Evolutionary conservation across 23 tunicate genomes (phyloP), one percentile per base, ranked within the genome.

Genomic region (Diplosoma virens): DNA sequence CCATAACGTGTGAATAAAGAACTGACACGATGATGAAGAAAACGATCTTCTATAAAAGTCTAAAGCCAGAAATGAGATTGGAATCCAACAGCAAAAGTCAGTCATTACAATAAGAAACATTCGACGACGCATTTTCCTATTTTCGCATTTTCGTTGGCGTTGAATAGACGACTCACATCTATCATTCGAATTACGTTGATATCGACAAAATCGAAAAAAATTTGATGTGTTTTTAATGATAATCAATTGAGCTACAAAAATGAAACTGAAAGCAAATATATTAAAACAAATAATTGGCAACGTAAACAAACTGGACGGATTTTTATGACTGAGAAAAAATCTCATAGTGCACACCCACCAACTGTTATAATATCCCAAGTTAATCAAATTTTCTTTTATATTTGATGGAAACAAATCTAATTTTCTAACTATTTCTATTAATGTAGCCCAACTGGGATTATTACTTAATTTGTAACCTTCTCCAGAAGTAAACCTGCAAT

Each of bases 71-170:
- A n/a, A n/a, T n/a, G n/a, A n/a, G n/a, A n/a, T n/a, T n/a, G n/a
- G n/a, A n/a, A n/a, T n/a, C n/a, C n/a, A n/a, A n/a, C n/a, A n/a
- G n/a, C n/a, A n/a, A n/a, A n/a, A n/a, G n/a, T n/a, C n/a, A n/a
- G n/a, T n/a, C n/a, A n/a, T n/a, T n/a, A n/a, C n/a, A n/a, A n/a
- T n/a, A n/a, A n/a, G n/a, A n/a, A n/a, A n/a, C n/a, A n/a, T n/a
- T 45, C 65, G 22, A 11, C 65, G 65, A 58, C 20, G 65, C 65
- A 58, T 58, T 58, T 58, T 58, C 20, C 6, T 7, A n/a, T 58
- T 21, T 58, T 58, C 65, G 6, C 20, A 14, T 16, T 45, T 45
- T 16, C 16, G 52, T n/a, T n/a, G n/a, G n/a, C n/a, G n/a, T n/a
- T n/a, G n/a, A n/a, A n/a, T n/a, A n/a, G n/a, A n/a, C n/a, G n/a